Evolutionary conservation across 2,888 invertebrate genomes (phyloP), one percentile per base, ranked within the genome.

Genomic region (Pollenia amentaria): DNA sequence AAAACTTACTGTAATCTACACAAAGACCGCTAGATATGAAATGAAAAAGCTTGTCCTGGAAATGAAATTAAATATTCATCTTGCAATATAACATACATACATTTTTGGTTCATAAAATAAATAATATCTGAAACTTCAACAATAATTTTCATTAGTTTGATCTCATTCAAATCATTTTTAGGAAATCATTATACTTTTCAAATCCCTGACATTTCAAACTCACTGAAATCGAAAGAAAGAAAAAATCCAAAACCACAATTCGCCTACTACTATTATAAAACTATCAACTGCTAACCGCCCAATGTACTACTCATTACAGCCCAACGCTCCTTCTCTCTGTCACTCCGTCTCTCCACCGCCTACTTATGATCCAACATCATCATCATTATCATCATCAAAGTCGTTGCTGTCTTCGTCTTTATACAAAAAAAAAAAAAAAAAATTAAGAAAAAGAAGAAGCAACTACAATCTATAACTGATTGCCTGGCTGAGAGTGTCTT

Each of bases 251-350:
- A 29, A 69, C 87, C 73, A 64, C 84, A 87, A 57, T 42, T 84
- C 84, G 84, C 84, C 84, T 84, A 84, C 84, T 84, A 84, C 73
- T 51, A 73, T 79, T 84, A 79, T 40, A 73, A 76, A 72, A 80
- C 80, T 62, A 87, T 62, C 80, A 84, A 53, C 84, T 77, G 42
- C 70, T 72, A 72, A 67, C 46, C 40, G 18, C 51, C 42, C n/a
- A 75, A 51, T 42, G 67, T 67, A 67, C 80, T 18, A 44, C 14
- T 62, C 60, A 51, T 72, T 60, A 60, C 46, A 44, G 76, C 16
- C 38, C 75, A 81, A 57, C 29, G 29, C 3, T 29, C 29, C n/a
- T 29, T 29, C 46, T 48, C 38, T 12, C 48, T 1, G 16, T 3
- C 42, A 51, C 60, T 12, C 48, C 4, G 16, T 3, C 42, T 60